A percentile compares a stretch with the other conserved stretches of the same genome.
These are phyloP conservation scores for Schizopygopsis malacanthus DNA, from an alignment of 2,797 vertebrate species.

Conservation along the genomic window DNA sequence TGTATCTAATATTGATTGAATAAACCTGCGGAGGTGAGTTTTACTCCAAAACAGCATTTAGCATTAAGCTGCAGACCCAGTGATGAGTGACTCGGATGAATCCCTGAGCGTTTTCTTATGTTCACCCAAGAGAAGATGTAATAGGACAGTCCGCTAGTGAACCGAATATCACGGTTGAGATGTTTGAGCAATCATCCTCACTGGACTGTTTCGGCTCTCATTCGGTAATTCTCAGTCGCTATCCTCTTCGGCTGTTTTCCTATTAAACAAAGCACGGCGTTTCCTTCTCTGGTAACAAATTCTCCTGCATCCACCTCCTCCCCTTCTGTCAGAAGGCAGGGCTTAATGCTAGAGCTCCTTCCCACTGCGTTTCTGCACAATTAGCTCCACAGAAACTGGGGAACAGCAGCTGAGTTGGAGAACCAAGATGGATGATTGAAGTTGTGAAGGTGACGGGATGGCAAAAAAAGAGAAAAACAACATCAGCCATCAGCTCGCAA, in stretches of 20 bases:
- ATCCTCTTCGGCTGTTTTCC: slow-evolving; percentile 56
- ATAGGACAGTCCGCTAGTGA: slow-evolving; percentile 30
- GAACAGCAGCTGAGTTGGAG: slow-evolving; percentile 65
- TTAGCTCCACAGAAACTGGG: slow-evolving; percentile 71
- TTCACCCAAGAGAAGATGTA: slow-evolving; percentile 41
- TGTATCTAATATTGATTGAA: slow-evolving; percentile 10
- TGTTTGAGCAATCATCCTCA: slow-evolving; percentile 45
- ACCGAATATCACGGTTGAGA: slow-evolving; percentile 30
- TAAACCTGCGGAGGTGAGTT: slow-evolving; percentile 18
- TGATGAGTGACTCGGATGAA: slow-evolving; percentile 40
- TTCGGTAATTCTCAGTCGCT: slow-evolving; percentile 51
- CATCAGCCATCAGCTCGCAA: slow-evolving; percentile 57
- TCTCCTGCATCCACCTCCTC: slow-evolving; percentile 48
- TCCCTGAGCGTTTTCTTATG: neutral
- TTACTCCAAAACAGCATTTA: slow-evolving; percentile 36
- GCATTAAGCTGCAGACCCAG: slow-evolving; percentile 39
- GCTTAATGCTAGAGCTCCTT: slow-evolving; percentile 62
- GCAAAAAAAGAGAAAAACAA: slow-evolving; percentile 64
- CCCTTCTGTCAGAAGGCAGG: slow-evolving; percentile 51
- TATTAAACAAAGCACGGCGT: slow-evolving; percentile 54
- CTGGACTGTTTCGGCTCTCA: slow-evolving; percentile 45
- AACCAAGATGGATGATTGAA: slow-evolving; percentile 72
- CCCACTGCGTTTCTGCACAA: slow-evolving; percentile 71
- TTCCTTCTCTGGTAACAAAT: slow-evolving; percentile 53
- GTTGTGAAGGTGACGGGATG: slow-evolving; percentile 71